Base-by-base conservation (phyloP, 2,888 invertebrate species). In the Zelleria hepariella region DNA sequence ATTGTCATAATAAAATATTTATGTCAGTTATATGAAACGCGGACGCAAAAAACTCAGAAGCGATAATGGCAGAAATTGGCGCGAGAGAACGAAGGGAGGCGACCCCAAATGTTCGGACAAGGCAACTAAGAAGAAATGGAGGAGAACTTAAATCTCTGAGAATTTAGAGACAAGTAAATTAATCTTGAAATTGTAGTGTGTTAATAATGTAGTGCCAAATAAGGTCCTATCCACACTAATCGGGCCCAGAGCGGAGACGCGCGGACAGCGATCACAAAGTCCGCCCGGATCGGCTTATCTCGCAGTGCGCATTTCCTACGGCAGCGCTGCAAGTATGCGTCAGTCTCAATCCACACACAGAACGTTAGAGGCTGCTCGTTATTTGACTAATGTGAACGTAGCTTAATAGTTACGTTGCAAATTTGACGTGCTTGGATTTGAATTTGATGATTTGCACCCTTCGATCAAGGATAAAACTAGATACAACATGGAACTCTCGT, bases 211-310 rank as follows among this genome's bases (percentile, higher is more conserved):
- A n/a, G n/a, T n/a, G n/a, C n/a, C n/a, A n/a, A n/a, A n/a, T 60
- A n/a, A 55, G 21, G 64, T 25, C 67, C 20, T 67, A 63, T 84
- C 84, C 77, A 74, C 65, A 65, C 60, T 66, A 72, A 24, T 25
- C 25, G 64, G 15, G 6, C 57, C 67, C 25, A 3, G 24, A 66
- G 63, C 78, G 78, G 82, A 82, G 83, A 78, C 79, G 77, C 82
- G 84, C 84, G 85, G 86, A 86, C 86, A 84, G 82, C 80, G 83
- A 82, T 84, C 82, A 80, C 84, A 86, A 82, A 87, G 86, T 86
- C 86, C 85, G 85, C 71, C 85, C 73, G 78, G 78, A 77, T 75
- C 78, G 80, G 86, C 86, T 87, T 87, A 87, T 87, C 87, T 78
- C 80, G 74, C 80, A 73, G 73, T 78, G 81, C 75, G 83, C 86